phyloP scores from a whole-genome alignment of 2,113 vertebrate genomes.

The Microtus richardsoni region DNA sequence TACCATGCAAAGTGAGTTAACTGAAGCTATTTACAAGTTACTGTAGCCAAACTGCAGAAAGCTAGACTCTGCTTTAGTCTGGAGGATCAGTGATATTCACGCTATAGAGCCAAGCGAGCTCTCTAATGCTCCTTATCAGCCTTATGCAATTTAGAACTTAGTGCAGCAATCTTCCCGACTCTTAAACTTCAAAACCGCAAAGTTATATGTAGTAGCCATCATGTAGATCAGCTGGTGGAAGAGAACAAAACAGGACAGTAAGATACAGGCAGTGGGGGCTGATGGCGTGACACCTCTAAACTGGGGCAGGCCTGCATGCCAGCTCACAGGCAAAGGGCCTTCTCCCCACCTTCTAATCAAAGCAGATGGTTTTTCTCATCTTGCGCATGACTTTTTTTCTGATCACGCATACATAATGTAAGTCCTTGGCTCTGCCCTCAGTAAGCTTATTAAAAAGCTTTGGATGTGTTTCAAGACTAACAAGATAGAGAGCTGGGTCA shows the following conservation, averaged over 20 bases:
- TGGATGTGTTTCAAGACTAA: neutral
- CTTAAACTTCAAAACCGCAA: slow-evolving; percentile 99
- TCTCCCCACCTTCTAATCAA: neutral
- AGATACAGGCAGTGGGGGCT: slow-evolving; percentile 87
- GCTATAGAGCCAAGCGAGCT: slow-evolving; percentile 88
- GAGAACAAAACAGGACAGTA: slow-evolving; percentile 96
- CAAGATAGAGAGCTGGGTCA: neutral
- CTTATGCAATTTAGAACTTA: slow-evolving; percentile 96
- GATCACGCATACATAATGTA: neutral
- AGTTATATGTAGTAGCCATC: slow-evolving; percentile 99
- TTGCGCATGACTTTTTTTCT: neutral
- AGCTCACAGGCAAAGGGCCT: neutral
- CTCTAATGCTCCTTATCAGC: slow-evolving; percentile 86
- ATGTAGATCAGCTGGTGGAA: slow-evolving; percentile 99
- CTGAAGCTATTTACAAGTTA: slow-evolving; percentile 96
- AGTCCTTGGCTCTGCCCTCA: slow-evolving; percentile 1
- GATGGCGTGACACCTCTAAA: slow-evolving; percentile 73
- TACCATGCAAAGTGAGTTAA: slow-evolving; percentile 89
- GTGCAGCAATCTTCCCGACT: slow-evolving; percentile 99
- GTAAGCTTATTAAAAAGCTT: neutral
- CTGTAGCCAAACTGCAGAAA: slow-evolving; percentile 88
- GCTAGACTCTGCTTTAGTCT: slow-evolving; percentile 91
- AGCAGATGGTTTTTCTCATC: neutral
- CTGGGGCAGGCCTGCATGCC: neutral
- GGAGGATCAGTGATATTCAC: slow-evolving; percentile 92